phyloP scores from a whole-genome alignment of 2,113 vertebrate species.

The Psilopsiagon aymara region DNA sequence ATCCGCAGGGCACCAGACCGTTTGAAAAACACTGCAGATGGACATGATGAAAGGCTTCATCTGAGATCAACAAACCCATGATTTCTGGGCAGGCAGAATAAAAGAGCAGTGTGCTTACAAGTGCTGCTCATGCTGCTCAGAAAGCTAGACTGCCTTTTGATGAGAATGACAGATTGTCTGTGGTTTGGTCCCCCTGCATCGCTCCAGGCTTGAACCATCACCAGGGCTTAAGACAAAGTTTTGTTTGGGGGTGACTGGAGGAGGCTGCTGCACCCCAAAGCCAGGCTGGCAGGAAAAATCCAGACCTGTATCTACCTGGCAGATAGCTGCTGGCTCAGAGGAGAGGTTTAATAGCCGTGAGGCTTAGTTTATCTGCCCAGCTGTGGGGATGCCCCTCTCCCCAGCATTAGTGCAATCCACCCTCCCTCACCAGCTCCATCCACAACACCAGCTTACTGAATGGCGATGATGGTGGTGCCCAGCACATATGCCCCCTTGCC shows the following conservation, averaged over 20 bases:
- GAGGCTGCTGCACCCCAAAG: not conserved
- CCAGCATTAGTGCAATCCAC: not conserved
- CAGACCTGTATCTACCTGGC: not conserved
- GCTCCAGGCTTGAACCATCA: not conserved
- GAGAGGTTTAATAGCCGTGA: not conserved
- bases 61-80: not conserved
- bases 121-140: not conserved
- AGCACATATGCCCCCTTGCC: not conserved
- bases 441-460: not conserved
- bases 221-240: not conserved
- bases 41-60: not conserved
- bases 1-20: not conserved
- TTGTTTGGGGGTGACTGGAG: not conserved
- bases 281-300: not conserved
- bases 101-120: not conserved
- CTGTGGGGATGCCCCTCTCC: not conserved
- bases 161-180: not conserved
- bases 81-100: not conserved
- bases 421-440: not conserved
- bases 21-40: not conserved
- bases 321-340: not conserved
- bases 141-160: not conserved
- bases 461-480: not conserved
- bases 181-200: rapidly evolving
- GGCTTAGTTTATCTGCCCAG: not conserved